These are phyloP conservation scores for Paedocypris sp. DNA, from an alignment of 2,113 vertebrate species.

Conservation along the genomic window DNA sequence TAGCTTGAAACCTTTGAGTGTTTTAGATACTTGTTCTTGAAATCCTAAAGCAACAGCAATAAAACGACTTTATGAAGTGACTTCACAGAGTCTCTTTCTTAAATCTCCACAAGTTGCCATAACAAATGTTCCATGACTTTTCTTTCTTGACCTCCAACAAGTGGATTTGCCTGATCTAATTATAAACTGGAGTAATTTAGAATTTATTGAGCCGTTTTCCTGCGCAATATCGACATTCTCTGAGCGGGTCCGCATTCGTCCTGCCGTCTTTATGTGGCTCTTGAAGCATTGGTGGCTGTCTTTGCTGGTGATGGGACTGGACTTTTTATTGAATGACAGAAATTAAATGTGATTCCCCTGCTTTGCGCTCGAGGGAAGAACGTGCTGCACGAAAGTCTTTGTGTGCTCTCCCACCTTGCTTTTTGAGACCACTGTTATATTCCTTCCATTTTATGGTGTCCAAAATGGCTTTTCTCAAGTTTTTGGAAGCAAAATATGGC, in stretches of 20 bases:
- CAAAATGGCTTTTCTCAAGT: too few species aligned
- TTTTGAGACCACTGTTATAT: background rate
- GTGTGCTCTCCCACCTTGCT: background rate
- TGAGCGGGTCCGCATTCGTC: background rate
- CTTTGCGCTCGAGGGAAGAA: background rate
- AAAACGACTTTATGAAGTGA: too few species aligned
- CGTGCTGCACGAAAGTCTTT: background rate
- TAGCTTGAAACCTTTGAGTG: too few species aligned
- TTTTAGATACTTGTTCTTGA: too few species aligned
- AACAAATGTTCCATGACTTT: too few species aligned
- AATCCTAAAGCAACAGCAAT: too few species aligned
- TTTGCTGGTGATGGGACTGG: background rate
- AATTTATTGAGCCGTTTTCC: background rate
- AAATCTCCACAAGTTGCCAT: too few species aligned
- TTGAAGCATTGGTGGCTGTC: background rate
- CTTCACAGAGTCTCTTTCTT: too few species aligned
- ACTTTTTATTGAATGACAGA: background rate
- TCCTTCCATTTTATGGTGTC: too few species aligned
- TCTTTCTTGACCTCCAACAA: background rate
- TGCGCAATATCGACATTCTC: background rate
- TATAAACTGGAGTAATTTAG: background rate
- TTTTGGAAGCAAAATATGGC: background rate
- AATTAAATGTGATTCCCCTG: conserved; percentile 2
- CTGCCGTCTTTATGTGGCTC: background rate
- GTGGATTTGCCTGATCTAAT: background rate